Base-by-base conservation (phyloP, 2,113 vertebrate genomes). In the Rhinoptilus africanus region DNA sequence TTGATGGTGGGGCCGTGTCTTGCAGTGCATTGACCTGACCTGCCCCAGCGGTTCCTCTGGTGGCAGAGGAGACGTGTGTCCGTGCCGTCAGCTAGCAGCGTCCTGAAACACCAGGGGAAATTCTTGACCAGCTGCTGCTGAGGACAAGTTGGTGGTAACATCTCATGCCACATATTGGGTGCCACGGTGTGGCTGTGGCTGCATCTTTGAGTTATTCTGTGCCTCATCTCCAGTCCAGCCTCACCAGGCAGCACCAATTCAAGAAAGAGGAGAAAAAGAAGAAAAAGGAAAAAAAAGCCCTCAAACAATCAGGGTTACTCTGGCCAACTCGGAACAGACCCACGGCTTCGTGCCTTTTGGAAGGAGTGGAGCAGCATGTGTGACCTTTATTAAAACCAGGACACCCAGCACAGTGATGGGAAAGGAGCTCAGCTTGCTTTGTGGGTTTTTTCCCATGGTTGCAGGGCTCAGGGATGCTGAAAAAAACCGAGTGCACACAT, bases 41-140 rank as follows among this genome's bases (percentile, higher is more conserved):
- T 1, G 1, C 53, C 56, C 68, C 1, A 0, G 34, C 4, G 4
- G 15, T 47, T 69, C 41, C 35, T 57, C 37, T 0, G 0, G 56
- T 37, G 39, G 26, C 37, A 12, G n/a, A 67, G 51, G 30, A 73
- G 59, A 48, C n/a, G 16, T 37, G 63, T 43, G 17, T 37, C 75
- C 1, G 0, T 21, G 23, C 23, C 48, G 51, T 37, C 85, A 60
- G 74, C 11, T 18, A 34, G n/a, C 37, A 66, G 79, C 2, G 2
- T 20, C 32, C 50, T 34, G 43, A 34, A 75, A 32, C 56, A 75
- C 48, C 11, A 9, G 10, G 10, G 15, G 27, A 10, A 45, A 34
- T 50, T 66, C 39, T 10, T 66, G 32, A 72, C 39, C 0, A 1
- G 11, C n/a, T 69, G 56, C 62, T 63, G 41, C 34, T 48, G 32